These are phyloP conservation scores for Ophion ventricosus DNA, from an alignment of 2,888 invertebrate species.

Conservation along the genomic window DNA sequence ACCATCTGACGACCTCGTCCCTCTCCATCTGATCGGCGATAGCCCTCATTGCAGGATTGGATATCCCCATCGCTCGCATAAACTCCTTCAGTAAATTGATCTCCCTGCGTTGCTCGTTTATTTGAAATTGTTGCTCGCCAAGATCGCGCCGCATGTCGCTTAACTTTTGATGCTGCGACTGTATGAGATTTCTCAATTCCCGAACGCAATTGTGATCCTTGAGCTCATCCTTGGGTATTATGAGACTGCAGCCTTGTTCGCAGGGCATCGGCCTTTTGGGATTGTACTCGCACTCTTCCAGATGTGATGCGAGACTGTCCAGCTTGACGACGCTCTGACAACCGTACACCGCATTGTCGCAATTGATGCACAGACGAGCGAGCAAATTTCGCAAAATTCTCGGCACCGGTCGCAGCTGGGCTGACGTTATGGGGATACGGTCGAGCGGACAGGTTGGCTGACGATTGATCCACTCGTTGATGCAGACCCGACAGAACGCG, in stretches of 20 bases:
- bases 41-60: slow-evolving; percentile 96
- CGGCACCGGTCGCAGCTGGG: slow-evolving; percentile 95
- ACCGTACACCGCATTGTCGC: slow-evolving; percentile 95
- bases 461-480: slow-evolving; percentile 96
- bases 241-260: slow-evolving; percentile 96
- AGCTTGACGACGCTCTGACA: slow-evolving; percentile 94
- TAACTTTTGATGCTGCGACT: slow-evolving; percentile 94
- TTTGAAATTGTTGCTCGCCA: slow-evolving; percentile 93
- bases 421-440: slow-evolving; percentile 94
- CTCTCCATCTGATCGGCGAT: slow-evolving; percentile 97
- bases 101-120: slow-evolving; percentile 95
- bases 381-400: slow-evolving; percentile 96
- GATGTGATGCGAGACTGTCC: slow-evolving; percentile 92
- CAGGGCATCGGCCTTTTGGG: slow-evolving; percentile 97
- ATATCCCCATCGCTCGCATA: slow-evolving; percentile 95
- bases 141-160: slow-evolving; percentile 94
- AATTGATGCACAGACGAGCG: slow-evolving; percentile 94
- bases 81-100: slow-evolving; percentile 95
- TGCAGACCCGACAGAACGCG: slow-evolving; percentile 97
- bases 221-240: slow-evolving; percentile 97
- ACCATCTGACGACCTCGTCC: slow-evolving; percentile 96
- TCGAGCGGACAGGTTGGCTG: slow-evolving; percentile 98
- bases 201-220: slow-evolving; percentile 97
- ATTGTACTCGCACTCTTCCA: slow-evolving; percentile 96
- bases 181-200: slow-evolving; percentile 92